Evolutionary conservation across 2,888 invertebrate species (phyloP), one percentile per base, ranked within the genome.

Genomic region (Cryptus armator): DNA sequence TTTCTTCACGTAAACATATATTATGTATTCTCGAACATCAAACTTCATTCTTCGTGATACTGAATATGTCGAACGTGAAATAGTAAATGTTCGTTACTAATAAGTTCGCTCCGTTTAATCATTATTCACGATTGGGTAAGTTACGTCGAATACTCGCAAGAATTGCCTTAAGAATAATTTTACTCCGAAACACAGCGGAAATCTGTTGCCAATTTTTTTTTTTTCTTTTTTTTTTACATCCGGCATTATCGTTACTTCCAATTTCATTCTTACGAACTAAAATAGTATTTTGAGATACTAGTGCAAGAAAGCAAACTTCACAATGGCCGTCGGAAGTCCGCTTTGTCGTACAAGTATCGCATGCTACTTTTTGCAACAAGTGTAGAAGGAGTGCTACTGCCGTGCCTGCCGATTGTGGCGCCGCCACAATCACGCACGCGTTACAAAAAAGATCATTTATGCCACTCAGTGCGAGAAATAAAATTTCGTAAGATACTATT

Each of bases 11-110:
- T 74, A 62, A 83, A 72, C 78, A 76, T 76, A 70, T 44, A 51
- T 66, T 48, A n/a, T 62, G 29, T 67, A 43, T 66, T 74, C 70
- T 48, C 70, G 51, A 79, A 79, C 79, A 75, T 72, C 56, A 19
- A 78, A 71, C 70, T 78, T 70, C 51, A 32, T 80, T 66, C 46
- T 43, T 59, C 51, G 37, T 56, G 6, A 48, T 48, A 53, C 19
- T 59, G 14, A 53, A 75, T 85, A 82, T 67, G 53, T 74, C 83
- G 77, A 89, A 89, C 88, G 88, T 90, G 88, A 62, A 89, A 87
- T 88, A 89, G 89, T 89, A 87, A 91, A 90, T 86, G 74, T 70
- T 24, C 32, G 16, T 44, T 46, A 46, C 59, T 56, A 48, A 29
- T 29, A 14, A 0, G 43, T 53, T 74, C 67, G 64, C 76, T 62